Conservation (phyloP, 2,113 vertebrate species). For the human region GRCh38 chr11:115164001-115164500, state of each 20-base stretch:
- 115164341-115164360: constrained; percentile 79
- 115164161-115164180: constrained; percentile 69
- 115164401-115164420: constrained; percentile 59
- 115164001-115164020: background rate
- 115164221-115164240: constrained; percentile 80
- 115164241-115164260: constrained; percentile 85
- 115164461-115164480: constrained; percentile 33
- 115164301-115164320: constrained; percentile 78
- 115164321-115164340: constrained; percentile 66
- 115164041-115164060: background rate
- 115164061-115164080: constrained; percentile 63
- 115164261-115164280: constrained; percentile 83
- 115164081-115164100: background rate
- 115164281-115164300: constrained; percentile 70
- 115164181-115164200: constrained; percentile 71
- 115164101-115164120: background rate
- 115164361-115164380: constrained; percentile 70
- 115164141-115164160: background rate
- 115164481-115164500: accelerated
- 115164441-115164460: constrained; percentile 71
- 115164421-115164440: background rate
- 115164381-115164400: constrained; percentile 56
- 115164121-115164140: background rate
- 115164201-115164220: constrained; percentile 71
- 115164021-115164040: background rate